These are phyloP conservation scores for Diglossa cyanea DNA, from an alignment of 2,797 vertebrate species.

Conservation along the genomic window DNA sequence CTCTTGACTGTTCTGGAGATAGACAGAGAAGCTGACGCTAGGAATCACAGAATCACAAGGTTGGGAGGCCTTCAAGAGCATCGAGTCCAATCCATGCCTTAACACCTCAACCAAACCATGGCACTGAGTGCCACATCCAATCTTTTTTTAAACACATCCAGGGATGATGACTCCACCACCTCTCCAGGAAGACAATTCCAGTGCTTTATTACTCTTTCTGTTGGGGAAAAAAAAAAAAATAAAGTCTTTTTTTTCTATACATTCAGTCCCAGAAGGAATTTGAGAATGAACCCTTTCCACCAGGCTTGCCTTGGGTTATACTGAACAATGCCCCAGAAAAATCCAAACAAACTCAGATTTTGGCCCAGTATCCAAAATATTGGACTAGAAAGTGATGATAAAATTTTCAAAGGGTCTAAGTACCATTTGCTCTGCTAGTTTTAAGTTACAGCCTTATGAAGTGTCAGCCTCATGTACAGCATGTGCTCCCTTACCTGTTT, in stretches of 20 bases:
- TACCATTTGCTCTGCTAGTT: background rate
- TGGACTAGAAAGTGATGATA: background rate
- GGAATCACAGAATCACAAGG: background rate
- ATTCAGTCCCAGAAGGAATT: background rate
- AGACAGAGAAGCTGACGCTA: background rate
- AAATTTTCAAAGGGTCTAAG: background rate
- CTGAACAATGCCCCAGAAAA: background rate
- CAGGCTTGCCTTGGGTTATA: background rate
- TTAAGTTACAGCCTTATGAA: background rate
- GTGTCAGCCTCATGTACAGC: background rate
- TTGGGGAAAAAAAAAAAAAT: no score
- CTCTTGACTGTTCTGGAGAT: background rate
- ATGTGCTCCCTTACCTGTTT: background rate
- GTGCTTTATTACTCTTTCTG: background rate
- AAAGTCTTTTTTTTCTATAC: background rate
- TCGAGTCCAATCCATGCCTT: background rate
- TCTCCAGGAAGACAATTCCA: background rate
- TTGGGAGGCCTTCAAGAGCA: background rate
- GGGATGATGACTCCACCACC: background rate
- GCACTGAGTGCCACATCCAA: rapidly evolving
- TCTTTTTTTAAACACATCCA: background rate
- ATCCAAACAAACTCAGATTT: background rate
- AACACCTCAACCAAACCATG: background rate
- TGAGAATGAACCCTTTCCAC: background rate
- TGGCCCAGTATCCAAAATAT: background rate